Evolutionary conservation across 2,113 vertebrate species (phyloP).

Genomic region (Perccottus glenii): DNA sequence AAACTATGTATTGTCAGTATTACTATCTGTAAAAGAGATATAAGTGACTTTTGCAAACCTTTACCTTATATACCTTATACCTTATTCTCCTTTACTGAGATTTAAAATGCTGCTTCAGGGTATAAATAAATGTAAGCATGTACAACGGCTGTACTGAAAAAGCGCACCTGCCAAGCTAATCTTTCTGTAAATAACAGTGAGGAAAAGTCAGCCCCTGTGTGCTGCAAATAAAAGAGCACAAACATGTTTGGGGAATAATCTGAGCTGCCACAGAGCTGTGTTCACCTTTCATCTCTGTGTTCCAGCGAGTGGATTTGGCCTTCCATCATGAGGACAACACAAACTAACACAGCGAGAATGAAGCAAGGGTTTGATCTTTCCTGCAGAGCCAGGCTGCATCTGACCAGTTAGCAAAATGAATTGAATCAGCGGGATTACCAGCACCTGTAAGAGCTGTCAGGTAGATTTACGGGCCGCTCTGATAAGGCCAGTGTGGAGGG

Average conservation of each 20-base stretch:
- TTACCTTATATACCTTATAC: too few species aligned
- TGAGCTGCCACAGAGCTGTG: slow-evolving; percentile 42
- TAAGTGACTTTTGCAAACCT: too few species aligned
- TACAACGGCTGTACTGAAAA: slow-evolving; percentile 13
- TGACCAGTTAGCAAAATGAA: slow-evolving; percentile 75
- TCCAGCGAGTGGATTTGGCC: slow-evolving; percentile 59
- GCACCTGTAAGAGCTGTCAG: slow-evolving; percentile 81
- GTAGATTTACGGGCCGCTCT: slow-evolving; percentile 73
- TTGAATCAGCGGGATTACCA: slow-evolving; percentile 78
- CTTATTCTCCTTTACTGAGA: neutral
- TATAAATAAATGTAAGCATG: slow-evolving; percentile 21
- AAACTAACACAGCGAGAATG: slow-evolving; percentile 50
- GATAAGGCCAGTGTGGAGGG: slow-evolving; percentile 67
- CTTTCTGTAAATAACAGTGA: slow-evolving; percentile 48
- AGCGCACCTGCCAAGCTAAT: slow-evolving; percentile 57
- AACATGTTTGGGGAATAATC: slow-evolving; percentile 59
- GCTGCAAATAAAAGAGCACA: slow-evolving; percentile 52
- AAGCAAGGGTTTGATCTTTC: slow-evolving; percentile 69
- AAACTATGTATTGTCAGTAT: too few species aligned
- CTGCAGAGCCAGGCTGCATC: slow-evolving; percentile 60
- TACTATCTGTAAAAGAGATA: too few species aligned
- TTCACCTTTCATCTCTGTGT: slow-evolving; percentile 66
- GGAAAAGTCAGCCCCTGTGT: slow-evolving; percentile 25
- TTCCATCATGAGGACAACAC: slow-evolving; percentile 63
- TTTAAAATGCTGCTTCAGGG: slow-evolving; percentile 24